Evolutionary conservation across 2,797 vertebrate genomes (phyloP).

Genomic region (Delichon dasypus): DNA sequence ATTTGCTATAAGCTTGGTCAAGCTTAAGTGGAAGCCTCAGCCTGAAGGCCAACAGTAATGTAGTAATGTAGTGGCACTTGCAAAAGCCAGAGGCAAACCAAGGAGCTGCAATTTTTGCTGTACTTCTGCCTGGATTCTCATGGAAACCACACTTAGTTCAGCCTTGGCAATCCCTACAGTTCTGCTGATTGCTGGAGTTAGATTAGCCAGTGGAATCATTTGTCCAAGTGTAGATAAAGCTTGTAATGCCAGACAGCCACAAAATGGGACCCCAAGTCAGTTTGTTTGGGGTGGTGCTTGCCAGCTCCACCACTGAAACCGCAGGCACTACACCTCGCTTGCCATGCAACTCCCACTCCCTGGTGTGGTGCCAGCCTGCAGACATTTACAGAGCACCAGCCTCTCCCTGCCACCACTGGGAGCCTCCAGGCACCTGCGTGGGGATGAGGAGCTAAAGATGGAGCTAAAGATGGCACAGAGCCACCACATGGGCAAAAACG

Average conservation of each 20-base stretch:
- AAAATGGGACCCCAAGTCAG: not conserved
- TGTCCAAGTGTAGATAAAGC: not conserved
- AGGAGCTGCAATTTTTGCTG: not conserved
- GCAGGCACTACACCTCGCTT: fast-evolving
- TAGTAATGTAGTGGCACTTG: not conserved
- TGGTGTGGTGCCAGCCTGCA: not conserved
- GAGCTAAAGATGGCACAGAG: not conserved
- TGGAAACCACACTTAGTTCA: not conserved
- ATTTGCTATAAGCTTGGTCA: not conserved
- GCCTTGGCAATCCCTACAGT: fast-evolving
- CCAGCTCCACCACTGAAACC: not conserved
- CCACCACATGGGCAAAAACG: not conserved
- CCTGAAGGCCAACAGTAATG: not conserved
- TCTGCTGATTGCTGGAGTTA: not conserved
- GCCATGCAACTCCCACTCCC: not conserved
- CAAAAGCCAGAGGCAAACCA: not conserved
- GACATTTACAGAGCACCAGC: not conserved
- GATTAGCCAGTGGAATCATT: not conserved
- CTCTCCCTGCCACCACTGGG: not conserved
- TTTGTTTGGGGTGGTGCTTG: not conserved
- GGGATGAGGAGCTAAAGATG: not conserved
- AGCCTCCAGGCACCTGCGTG: not conserved
- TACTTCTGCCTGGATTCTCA: not conserved
- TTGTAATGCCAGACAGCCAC: not conserved
- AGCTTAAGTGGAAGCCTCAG: not conserved